Base-by-base conservation (phyloP, 2,113 vertebrate species). In the Cyrtonyx montezumae region DNA sequence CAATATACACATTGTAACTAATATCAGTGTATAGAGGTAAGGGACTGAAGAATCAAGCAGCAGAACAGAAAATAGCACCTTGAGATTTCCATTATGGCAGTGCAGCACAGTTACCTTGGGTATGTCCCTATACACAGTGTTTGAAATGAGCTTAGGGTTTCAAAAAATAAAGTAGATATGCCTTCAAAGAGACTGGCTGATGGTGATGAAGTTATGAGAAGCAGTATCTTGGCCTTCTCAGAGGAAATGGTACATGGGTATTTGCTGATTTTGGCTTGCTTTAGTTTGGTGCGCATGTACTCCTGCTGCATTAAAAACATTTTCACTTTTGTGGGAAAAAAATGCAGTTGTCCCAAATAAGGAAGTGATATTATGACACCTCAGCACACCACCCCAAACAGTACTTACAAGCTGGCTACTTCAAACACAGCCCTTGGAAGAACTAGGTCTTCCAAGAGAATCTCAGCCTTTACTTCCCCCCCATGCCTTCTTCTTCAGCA, bases 191-290 rank as follows among this genome's bases (percentile, higher is more conserved):
- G 12, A 25, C 2, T 0, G 4, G 32, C 15, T 17, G 63, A 56
- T 5, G 14, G 40, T 0, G 3, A 55, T 0, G 3, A 51, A 25
- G 26, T 61, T 79, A 69, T 28, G 53, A 66, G 82, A 77, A 6
- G 2, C 19, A 1, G 0, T 11, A 5, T 45, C 25, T 81, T 63
- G 51, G 51, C 17, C 65, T 79, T 87, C 36, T 66, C 26, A 40
- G 25, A 56, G 48, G 77, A 92, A 73, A 16, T 1, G 11, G 9
- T 0, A 0, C 48, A 26, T 7, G 12, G 69, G 36, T 2, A 51
- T 43, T 76, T 88, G 68, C 42, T 94, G 94, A 30, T 77, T 78
- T 90, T 86, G 77, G 23, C 79, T 83, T 78, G 18, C 28, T 59
- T 32, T 67, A 9, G 5, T 91, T 56, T 79, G 70, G 26, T 40